Evolutionary conservation across 2,797 vertebrate species (phyloP).

Genomic region (Acanthopagrus latus): DNA sequence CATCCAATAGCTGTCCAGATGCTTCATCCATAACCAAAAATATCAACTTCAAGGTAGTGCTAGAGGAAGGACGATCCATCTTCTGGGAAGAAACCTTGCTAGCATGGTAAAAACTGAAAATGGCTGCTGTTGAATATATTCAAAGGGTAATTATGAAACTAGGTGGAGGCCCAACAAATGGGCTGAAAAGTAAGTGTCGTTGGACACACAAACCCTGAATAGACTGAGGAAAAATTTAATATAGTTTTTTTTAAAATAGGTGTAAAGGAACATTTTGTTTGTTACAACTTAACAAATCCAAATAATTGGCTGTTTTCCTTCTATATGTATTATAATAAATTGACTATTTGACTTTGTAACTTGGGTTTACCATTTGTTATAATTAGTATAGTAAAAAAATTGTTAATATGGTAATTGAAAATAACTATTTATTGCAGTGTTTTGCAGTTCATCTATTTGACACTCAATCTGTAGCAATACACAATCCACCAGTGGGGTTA

Average conservation of each 20-base stretch:
- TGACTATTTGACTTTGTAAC: background rate
- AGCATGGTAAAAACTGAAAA: background rate
- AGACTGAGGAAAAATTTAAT: background rate
- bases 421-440: background rate
- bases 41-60: background rate
- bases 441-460: background rate
- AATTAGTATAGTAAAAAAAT: background rate
- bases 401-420: background rate
- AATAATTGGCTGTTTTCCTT: background rate
- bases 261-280: background rate
- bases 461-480: background rate
- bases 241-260: background rate
- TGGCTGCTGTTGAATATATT: background rate
- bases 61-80: background rate
- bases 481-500: background rate
- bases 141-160: background rate
- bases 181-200: background rate
- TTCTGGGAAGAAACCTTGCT: background rate
- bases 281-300: background rate
- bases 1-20: background rate
- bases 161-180: background rate
- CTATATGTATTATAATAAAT: background rate
- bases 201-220: background rate
- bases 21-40: background rate
- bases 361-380: background rate